Evolutionary conservation across 2,888 invertebrate genomes (phyloP).

Genomic region (Sinopyrophorus schimmeli): DNA sequence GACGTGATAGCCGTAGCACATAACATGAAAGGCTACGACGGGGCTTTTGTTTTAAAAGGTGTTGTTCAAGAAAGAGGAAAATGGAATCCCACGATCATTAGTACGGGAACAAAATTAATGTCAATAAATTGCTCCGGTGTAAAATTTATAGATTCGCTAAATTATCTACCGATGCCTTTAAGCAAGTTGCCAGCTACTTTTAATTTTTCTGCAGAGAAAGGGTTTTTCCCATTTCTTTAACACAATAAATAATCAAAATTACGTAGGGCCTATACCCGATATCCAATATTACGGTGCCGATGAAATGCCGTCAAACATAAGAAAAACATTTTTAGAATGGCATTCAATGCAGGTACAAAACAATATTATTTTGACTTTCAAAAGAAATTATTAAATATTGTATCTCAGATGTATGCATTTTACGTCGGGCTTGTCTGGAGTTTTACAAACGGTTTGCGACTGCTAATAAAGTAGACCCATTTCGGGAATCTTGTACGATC

Average conservation of each 20-base stretch:
- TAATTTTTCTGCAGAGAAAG: slow-evolving; percentile 14
- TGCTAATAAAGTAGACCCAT: neutral
- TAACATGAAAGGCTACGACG: slow-evolving; percentile 24
- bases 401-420: neutral
- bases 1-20: slow-evolving; percentile 14
- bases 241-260: slow-evolving; percentile 14
- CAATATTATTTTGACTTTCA: neutral
- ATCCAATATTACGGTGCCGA: slow-evolving; percentile 11
- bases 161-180: slow-evolving; percentile 16
- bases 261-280: slow-evolving; percentile 15
- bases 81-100: slow-evolving; percentile 19
- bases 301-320: slow-evolving; percentile 5
- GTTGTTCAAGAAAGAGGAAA: slow-evolving; percentile 4
- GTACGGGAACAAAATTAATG: slow-evolving; percentile 18
- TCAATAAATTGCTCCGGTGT: slow-evolving; percentile 12
- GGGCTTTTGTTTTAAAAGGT: slow-evolving; percentile 16
- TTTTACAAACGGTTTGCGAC: slow-evolving; percentile 1
- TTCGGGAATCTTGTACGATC: slow-evolving; percentile 1
- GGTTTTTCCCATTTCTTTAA: slow-evolving; percentile 21
- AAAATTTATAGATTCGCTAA: slow-evolving; percentile 26
- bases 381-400: slow-evolving; percentile 3
- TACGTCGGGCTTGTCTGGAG: neutral
- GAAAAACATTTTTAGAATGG: slow-evolving; percentile 9
- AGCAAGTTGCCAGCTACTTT: slow-evolving; percentile 21
- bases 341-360: neutral